phyloP scores from a whole-genome alignment of 1,140 invertebrate genomes.

The Ridgeia piscesae region DNA sequence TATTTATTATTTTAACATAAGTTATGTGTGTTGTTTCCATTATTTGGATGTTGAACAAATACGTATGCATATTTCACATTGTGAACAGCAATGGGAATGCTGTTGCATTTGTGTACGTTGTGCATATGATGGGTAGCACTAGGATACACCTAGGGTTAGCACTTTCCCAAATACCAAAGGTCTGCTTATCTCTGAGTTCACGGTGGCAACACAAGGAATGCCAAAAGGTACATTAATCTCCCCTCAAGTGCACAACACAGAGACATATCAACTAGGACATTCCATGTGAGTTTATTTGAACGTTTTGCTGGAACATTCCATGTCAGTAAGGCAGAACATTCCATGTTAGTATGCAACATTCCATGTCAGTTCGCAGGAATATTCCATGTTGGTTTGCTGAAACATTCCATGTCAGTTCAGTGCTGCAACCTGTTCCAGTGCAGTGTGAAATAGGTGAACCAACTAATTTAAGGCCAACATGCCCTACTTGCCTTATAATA shows the following conservation, averaged over 20 bases:
- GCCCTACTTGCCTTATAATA: neutral
- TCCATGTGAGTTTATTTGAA: too few relatives aligned
- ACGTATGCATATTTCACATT: neutral
- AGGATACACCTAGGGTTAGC: neutral
- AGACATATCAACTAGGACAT: neutral
- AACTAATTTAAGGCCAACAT: neutral
- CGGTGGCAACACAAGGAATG: neutral
- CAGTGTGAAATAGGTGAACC: neutral
- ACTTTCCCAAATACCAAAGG: neutral
- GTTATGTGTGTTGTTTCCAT: neutral
- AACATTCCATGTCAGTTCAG: neutral
- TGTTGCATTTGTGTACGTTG: neutral
- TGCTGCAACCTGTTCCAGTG: neutral
- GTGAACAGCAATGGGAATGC: neutral
- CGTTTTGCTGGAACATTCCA: too few relatives aligned
- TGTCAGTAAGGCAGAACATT: neutral
- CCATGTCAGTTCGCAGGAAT: neutral
- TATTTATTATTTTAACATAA: neutral
- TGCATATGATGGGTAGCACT: neutral
- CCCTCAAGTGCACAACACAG: neutral
- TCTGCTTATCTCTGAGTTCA: neutral
- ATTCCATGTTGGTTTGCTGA: neutral
- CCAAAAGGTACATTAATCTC: neutral
- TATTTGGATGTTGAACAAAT: neutral
- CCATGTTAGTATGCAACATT: neutral